phyloP scores from a whole-genome alignment of 1,140 invertebrate genomes.

The Zaprionus kolodkinae region DNA sequence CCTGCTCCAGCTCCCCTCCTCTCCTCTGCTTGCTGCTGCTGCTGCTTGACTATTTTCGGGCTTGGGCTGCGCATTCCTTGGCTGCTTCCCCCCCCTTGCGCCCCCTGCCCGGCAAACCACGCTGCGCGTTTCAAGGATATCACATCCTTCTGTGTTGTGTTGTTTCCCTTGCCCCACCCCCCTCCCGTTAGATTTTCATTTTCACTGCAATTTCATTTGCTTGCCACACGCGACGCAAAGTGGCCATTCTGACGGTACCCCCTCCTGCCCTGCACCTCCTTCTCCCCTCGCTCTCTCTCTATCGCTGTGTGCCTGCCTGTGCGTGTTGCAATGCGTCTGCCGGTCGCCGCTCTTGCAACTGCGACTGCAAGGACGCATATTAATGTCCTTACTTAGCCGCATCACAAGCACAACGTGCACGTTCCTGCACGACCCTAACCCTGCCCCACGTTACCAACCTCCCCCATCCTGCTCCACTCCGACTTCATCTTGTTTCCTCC shows the following conservation, averaged over 20 bases:
- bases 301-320: constrained; percentile 32
- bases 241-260: constrained; percentile 48
- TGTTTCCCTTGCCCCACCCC: neutral
- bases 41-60: constrained; percentile 14
- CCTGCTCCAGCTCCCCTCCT: constrained; percentile 2
- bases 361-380: constrained; percentile 74
- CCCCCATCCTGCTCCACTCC: too few relatives aligned
- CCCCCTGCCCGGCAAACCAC: constrained; percentile 8
- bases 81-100: neutral
- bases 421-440: constrained; percentile 36
- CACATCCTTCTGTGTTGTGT: constrained; percentile 37
- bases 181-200: constrained; percentile 75
- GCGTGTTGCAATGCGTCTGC: constrained; percentile 44
- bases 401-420: constrained; percentile 69
- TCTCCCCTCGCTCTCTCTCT: neutral
- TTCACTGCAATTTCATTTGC: constrained; percentile 81
- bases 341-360: constrained; percentile 33
- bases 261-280: neutral
- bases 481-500: neutral
- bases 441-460: neutral
- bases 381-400: constrained; percentile 81
- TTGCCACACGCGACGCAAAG: constrained; percentile 74
- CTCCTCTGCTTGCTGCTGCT: neutral
- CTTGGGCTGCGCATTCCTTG: constrained; percentile 56
- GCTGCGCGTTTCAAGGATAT: constrained; percentile 78